A percentile compares a stretch with the other conserved stretches of the same genome.
phyloP scores from a whole-genome alignment of 2,888 invertebrate species.

The Laspeyria flexula region DNA sequence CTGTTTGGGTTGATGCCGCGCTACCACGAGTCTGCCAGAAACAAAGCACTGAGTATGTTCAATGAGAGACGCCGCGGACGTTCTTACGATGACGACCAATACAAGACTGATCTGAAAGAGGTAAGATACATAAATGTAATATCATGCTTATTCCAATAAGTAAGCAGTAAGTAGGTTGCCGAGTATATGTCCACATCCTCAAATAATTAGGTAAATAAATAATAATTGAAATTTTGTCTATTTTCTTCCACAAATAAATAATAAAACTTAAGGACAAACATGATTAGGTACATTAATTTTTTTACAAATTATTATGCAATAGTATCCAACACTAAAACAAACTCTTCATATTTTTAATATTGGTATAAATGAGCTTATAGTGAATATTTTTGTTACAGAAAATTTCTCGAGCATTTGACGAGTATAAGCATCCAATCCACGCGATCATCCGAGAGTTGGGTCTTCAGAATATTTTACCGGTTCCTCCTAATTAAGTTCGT shows the following conservation, averaged over 20 bases:
- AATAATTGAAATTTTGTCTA: background rate
- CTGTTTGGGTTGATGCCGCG: conserved; percentile 28
- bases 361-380: too few relatives aligned
- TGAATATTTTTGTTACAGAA: conserved; percentile 37
- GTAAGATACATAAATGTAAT: conserved; percentile 14
- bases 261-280: too few relatives aligned
- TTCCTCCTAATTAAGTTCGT: background rate
- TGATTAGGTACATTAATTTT: too few relatives aligned
- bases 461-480: conserved; percentile 5
- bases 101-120: conserved; percentile 20
- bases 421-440: conserved; percentile 32
- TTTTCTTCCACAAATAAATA: too few relatives aligned
- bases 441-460: conserved; percentile 45
- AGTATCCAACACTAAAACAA: too few relatives aligned
- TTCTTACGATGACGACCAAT: conserved; percentile 25
- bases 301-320: too few relatives aligned
- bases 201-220: background rate
- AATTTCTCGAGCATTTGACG: conserved; percentile 27
- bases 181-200: too few relatives aligned
- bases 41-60: conserved; percentile 31
- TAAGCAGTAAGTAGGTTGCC: too few relatives aligned
- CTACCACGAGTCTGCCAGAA: conserved; percentile 24
- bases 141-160: too few relatives aligned
- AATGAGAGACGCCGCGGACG: conserved; percentile 27
- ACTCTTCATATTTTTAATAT: too few relatives aligned